phyloP scores from a whole-genome alignment of 2,888 invertebrate genomes.

The Caenorhabditis sp. region DNA sequence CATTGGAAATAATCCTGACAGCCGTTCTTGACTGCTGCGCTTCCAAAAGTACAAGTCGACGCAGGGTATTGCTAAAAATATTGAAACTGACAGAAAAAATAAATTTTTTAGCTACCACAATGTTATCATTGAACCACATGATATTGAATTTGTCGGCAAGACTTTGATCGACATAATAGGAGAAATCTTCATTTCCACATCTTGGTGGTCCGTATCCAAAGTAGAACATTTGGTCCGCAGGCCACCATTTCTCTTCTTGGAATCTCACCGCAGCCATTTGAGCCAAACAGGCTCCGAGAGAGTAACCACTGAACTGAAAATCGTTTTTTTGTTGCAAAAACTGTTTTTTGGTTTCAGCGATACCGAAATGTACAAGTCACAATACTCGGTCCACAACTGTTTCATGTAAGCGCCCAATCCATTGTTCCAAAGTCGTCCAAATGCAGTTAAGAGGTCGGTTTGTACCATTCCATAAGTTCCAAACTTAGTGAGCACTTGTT shows the following conservation, averaged over 20 bases:
- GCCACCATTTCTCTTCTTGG: conserved; percentile 63
- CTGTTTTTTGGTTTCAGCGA: too few relatives aligned
- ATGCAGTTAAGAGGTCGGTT: conserved; percentile 49
- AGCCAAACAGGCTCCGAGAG: conserved; percentile 59
- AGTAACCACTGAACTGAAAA: conserved; percentile 61
- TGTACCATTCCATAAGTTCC: conserved; percentile 59
- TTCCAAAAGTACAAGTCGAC: conserved; percentile 42
- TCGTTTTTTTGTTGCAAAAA: not conserved
- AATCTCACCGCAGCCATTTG: conserved; percentile 65
- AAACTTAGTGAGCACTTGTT: conserved; percentile 28
- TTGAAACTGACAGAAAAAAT: not conserved
- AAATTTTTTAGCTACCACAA: conserved; percentile 27
- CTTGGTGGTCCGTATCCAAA: conserved; percentile 61
- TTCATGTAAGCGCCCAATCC: conserved; percentile 60
- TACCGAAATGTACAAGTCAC: conserved; percentile 64
- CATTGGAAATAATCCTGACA: conserved; percentile 56
- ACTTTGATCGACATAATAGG: conserved; percentile 62
- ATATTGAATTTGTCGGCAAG: conserved; percentile 52
- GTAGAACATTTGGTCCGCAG: conserved; percentile 62
- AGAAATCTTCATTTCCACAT: conserved; percentile 66
- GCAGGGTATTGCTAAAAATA: conserved; percentile 44
- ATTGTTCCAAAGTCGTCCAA: conserved; percentile 60
- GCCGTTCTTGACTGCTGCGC: conserved; percentile 22
- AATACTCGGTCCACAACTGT: conserved; percentile 60
- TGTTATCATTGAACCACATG: conserved; percentile 52